Evolutionary conservation across 1,140 invertebrate genomes (phyloP).

Genomic region (Heterodera carotae): DNA sequence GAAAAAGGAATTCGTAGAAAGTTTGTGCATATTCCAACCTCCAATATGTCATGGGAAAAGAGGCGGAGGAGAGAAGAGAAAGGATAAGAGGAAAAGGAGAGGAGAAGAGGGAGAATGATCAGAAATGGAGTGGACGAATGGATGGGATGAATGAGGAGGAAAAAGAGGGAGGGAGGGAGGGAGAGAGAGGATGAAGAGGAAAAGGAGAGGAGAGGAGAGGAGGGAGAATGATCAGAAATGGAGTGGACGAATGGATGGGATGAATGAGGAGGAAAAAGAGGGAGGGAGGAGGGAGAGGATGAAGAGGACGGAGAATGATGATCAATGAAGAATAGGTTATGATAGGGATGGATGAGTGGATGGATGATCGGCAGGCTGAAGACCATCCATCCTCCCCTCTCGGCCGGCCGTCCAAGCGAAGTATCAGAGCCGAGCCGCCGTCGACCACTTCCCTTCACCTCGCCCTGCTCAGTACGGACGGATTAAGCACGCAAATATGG

Average conservation of each 20-base stretch:
- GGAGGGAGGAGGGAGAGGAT: not conserved
- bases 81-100: not conserved
- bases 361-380: too few species aligned
- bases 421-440: too few species aligned
- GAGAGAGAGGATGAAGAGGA: too few species aligned
- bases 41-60: not conserved
- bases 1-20: not conserved
- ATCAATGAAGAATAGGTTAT: too few species aligned
- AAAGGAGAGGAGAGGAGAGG: too few species aligned
- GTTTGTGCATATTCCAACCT: not conserved
- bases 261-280: not conserved
- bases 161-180: too few species aligned
- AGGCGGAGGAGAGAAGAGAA: not conserved
- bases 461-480: not conserved
- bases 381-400: too few species aligned
- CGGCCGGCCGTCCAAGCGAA: too few species aligned
- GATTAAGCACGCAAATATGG: not conserved
- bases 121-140: not conserved
- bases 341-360: not conserved
- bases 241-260: not conserved
- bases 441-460: too few species aligned
- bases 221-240: too few species aligned
- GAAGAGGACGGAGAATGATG: not conserved
- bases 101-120: too few species aligned
- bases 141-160: not conserved